Percentiles rank a stretch among this genome's conserved stretches.
phyloP scores from a whole-genome alignment of 2,888 invertebrate genomes.

The Agonopterix arenella region DNA sequence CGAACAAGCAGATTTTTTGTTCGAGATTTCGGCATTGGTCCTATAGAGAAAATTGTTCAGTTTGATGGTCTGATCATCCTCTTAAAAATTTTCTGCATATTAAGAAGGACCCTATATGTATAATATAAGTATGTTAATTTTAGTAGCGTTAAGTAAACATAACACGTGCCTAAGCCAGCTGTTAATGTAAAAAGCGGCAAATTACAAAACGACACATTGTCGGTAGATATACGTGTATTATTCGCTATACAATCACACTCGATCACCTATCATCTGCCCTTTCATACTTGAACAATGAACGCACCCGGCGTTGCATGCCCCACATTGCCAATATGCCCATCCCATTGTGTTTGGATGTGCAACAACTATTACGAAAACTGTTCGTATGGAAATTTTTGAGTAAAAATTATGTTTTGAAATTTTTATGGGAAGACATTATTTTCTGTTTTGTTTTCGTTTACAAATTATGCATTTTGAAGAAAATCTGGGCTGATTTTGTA shows the following conservation, averaged over 20 bases:
- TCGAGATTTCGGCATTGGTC: too few species aligned
- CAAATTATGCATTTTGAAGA: neutral
- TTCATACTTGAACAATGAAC: conserved; percentile 26
- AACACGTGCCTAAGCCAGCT: conserved; percentile 46
- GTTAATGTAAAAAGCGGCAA: conserved; percentile 45
- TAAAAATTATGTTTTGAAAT: neutral
- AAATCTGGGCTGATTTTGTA: neutral
- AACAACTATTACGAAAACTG: conserved; percentile 1
- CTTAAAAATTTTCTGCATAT: too few species aligned
- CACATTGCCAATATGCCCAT: conserved; percentile 10
- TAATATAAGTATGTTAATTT: neutral
- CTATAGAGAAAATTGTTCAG: too few species aligned
- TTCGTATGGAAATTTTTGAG: conserved; percentile 5
- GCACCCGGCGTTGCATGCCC: conserved; percentile 11
- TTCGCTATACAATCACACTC: conserved; percentile 40
- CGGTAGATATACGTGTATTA: conserved; percentile 32
- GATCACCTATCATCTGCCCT: conserved; percentile 50
- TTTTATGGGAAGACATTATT: neutral
- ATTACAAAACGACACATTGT: conserved; percentile 36
- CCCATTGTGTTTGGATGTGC: conserved; percentile 7
- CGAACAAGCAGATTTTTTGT: too few species aligned
- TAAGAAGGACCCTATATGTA: neutral
- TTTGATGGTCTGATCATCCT: too few species aligned
- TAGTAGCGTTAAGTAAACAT: conserved; percentile 10
- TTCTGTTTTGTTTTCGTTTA: neutral